Percentiles rank a stretch among this genome's conserved stretches.
phyloP scores from a whole-genome alignment of 2,797 vertebrate genomes.

The Hemibagrus guttatus region DNA sequence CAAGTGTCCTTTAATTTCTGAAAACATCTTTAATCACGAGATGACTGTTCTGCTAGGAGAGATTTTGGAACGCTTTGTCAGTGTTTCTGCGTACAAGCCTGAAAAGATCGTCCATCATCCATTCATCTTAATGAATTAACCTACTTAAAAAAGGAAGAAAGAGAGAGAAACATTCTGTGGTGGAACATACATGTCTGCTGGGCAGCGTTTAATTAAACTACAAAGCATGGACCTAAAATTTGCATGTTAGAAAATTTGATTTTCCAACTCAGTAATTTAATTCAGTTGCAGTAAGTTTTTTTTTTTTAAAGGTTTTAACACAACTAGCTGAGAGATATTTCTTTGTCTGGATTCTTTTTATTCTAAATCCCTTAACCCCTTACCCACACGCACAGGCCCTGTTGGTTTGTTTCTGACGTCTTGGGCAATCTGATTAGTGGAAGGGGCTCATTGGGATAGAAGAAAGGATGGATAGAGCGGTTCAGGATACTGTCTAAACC shows the following conservation, averaged over 20 bases:
- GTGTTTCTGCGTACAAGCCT: neutral
- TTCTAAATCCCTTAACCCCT: constrained; percentile 8
- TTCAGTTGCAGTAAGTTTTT: neutral
- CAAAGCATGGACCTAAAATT: neutral
- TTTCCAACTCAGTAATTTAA: neutral
- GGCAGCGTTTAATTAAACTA: neutral
- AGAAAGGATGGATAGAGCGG: neutral
- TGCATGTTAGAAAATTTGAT: neutral
- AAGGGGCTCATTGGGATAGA: neutral
- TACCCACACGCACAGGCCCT: neutral
- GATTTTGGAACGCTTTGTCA: neutral
- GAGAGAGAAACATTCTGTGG: neutral
- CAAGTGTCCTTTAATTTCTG: neutral
- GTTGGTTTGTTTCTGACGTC: constrained; percentile 2
- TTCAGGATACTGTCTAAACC: neutral
- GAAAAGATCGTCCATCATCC: neutral
- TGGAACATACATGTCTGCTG: neutral
- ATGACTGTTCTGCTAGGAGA: neutral
- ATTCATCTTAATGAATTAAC: neutral
- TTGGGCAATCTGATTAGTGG: constrained; percentile 12
- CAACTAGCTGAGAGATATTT: neutral
- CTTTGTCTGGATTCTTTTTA: neutral
- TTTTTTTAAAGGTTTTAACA: neutral
- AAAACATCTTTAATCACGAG: neutral
- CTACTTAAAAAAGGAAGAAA: neutral